Percentiles rank a stretch among this genome's conserved stretches.
These are phyloP conservation scores for Julus scandinavius DNA, from an alignment of 2,888 invertebrate genomes.

Conservation along the genomic window DNA sequence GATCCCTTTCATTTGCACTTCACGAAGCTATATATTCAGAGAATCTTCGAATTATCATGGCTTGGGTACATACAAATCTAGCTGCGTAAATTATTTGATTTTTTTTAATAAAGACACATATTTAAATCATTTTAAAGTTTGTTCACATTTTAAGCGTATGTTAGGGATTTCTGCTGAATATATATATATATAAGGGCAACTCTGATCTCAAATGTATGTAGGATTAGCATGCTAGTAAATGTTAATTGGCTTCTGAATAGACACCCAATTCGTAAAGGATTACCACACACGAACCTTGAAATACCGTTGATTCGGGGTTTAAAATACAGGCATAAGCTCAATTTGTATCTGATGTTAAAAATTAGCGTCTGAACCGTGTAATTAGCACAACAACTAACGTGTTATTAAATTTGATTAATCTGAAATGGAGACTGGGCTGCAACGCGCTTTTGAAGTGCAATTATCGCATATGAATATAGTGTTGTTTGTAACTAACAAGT, in stretches of 20 bases:
- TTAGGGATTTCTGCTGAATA: too few relatives aligned
- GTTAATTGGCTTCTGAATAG: not conserved
- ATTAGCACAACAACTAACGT: not conserved
- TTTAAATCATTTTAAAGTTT: too few relatives aligned
- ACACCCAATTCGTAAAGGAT: not conserved
- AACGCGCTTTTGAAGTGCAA: not conserved
- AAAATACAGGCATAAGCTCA: not conserved
- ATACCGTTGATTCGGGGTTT: not conserved
- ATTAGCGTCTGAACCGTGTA: not conserved
- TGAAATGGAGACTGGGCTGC: not conserved
- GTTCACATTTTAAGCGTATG: too few relatives aligned
- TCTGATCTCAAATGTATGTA: too few relatives aligned
- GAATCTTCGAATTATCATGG: not conserved
- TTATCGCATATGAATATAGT: not conserved
- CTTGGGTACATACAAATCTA: too few relatives aligned
- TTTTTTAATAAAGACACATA: too few relatives aligned
- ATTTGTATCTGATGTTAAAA: not conserved
- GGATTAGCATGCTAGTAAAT: not conserved
- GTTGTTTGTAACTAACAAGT: not conserved
- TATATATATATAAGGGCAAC: too few relatives aligned
- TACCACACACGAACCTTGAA: not conserved
- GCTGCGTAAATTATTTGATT: too few relatives aligned
- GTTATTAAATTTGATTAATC: constrained; percentile 37
- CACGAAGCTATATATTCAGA: not conserved
- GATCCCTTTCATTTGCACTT: not conserved